A percentile compares a stretch with the other conserved stretches of the same genome.
phyloP scores from a whole-genome alignment of 2,113 vertebrate species.

The Amazona vittata region DNA sequence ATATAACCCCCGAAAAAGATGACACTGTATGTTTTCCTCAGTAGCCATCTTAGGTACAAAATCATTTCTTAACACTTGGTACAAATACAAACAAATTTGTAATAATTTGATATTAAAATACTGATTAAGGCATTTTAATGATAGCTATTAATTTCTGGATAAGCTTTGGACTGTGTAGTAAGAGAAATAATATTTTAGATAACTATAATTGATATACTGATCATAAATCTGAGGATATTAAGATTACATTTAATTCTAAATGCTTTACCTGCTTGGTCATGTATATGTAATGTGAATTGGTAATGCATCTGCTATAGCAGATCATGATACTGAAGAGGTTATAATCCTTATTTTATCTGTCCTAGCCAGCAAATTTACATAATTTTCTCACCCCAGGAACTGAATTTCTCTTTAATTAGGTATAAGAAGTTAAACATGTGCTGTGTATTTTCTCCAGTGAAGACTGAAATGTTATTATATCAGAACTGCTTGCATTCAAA shows the following conservation, averaged over 20 bases:
- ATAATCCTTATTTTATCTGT: neutral
- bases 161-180: neutral
- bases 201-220: neutral
- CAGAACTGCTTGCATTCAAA: neutral
- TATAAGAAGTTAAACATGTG: neutral
- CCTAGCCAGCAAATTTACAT: neutral
- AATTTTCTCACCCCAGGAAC: neutral
- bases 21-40: neutral
- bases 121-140: neutral
- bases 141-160: neutral
- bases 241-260: neutral
- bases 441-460: neutral
- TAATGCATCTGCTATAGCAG: neutral
- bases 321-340: neutral
- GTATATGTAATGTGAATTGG: neutral
- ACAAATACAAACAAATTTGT: neutral
- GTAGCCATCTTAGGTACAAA: neutral
- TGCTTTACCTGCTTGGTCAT: neutral
- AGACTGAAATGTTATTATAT: neutral
- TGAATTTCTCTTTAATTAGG: neutral
- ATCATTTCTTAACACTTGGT: neutral
- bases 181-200: neutral
- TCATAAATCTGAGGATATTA: neutral
- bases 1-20: neutral
- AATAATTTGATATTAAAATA: neutral